These are phyloP conservation scores for Zoanthus solanderi DNA, from an alignment of 92 coral and sea anemone species.

Conservation along the genomic window DNA sequence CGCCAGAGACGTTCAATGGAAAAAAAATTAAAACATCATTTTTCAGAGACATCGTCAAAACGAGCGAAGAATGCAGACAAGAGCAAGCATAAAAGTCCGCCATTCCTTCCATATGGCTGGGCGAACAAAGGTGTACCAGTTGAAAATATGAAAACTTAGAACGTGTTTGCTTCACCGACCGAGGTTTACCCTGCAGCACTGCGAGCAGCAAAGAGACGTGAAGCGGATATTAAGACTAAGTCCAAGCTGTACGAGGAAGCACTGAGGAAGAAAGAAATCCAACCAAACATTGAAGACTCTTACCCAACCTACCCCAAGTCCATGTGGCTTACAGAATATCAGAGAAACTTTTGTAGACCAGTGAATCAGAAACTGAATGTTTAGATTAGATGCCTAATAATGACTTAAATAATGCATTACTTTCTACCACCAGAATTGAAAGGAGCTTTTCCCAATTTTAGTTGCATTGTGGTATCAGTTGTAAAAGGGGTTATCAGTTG, in stretches of 20 bases:
- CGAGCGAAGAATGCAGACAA: slow-evolving; percentile 23
- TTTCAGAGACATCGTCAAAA: slow-evolving; percentile 26
- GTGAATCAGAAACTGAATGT: slow-evolving; percentile 64
- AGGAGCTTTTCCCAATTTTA: too few species aligned
- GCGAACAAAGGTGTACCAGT: slow-evolving; percentile 90
- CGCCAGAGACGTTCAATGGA: slow-evolving; percentile 50
- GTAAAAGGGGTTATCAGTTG: too few species aligned
- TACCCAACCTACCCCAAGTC: slow-evolving; percentile 73
- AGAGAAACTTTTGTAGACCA: slow-evolving; percentile 90
- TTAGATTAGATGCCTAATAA: neutral
- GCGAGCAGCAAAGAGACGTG: slow-evolving; percentile 94
- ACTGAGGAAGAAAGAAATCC: slow-evolving; percentile 66
- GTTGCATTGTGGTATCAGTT: too few species aligned
- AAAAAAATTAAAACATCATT: neutral
- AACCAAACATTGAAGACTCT: slow-evolving; percentile 63
- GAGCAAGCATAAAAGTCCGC: slow-evolving; percentile 57
- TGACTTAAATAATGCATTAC: too few species aligned
- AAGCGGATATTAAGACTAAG: slow-evolving; percentile 77
- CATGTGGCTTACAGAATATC: slow-evolving; percentile 96
- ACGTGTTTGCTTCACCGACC: slow-evolving; percentile 80
- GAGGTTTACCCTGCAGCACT: slow-evolving; percentile 98
- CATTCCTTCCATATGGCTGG: slow-evolving; percentile 95
- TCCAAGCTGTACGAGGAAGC: slow-evolving; percentile 81
- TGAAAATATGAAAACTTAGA: slow-evolving; percentile 90
- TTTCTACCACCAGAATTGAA: too few species aligned